A percentile compares a stretch with the other conserved stretches of the same genome.
These are phyloP conservation scores for Melipona quadrifasciata DNA, from an alignment of 1,140 invertebrate genomes.

Conservation along the genomic window DNA sequence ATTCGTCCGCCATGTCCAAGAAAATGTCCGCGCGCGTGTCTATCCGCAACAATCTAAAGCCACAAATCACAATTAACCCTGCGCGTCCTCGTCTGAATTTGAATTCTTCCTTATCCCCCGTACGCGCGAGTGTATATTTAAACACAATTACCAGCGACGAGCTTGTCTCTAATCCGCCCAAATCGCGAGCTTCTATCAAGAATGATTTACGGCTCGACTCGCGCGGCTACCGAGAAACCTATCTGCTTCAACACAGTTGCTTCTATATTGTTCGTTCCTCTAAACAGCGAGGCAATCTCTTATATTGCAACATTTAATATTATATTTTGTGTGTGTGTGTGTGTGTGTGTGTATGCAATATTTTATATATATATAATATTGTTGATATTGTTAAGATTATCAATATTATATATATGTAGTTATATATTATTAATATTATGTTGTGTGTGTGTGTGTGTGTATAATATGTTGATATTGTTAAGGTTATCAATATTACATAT, in stretches of 20 bases:
- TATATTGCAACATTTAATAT: too few relatives aligned
- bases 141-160: slow-evolving; percentile 61
- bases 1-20: slow-evolving; percentile 60
- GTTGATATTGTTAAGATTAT: too few relatives aligned
- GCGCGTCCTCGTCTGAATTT: slow-evolving; percentile 44
- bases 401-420: too few relatives aligned
- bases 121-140: slow-evolving; percentile 56
- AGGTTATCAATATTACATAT: too few relatives aligned
- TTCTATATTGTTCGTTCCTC: slow-evolving; percentile 13
- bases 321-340: too few relatives aligned
- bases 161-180: slow-evolving; percentile 59
- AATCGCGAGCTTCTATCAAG: slow-evolving; percentile 46
- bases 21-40: slow-evolving; percentile 46
- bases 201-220: slow-evolving; percentile 52
- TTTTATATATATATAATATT: too few relatives aligned
- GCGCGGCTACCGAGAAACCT: slow-evolving; percentile 27
- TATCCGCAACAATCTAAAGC: slow-evolving; percentile 58
- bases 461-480: too few relatives aligned
- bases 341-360: too few relatives aligned
- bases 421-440: too few relatives aligned
- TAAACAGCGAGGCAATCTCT: neutral
- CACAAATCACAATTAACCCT: slow-evolving; percentile 64
- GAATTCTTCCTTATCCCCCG: slow-evolving; percentile 40
- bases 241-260: slow-evolving; percentile 1
- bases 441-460: too few relatives aligned